Evolutionary conservation across 2,888 invertebrate genomes (phyloP).

Genomic region (Pelosia muscerda): DNA sequence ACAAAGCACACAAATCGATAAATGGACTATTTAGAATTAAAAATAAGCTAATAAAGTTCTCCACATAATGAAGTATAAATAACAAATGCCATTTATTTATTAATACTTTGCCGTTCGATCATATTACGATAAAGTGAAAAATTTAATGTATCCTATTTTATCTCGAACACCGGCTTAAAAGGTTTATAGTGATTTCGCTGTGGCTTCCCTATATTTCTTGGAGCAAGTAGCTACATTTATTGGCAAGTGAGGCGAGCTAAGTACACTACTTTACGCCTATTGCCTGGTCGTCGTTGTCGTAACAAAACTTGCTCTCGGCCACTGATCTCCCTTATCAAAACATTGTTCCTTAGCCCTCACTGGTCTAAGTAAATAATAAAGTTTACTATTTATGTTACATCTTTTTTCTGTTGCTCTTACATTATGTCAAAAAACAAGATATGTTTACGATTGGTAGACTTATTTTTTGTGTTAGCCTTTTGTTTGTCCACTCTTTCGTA

Average conservation of each 20-base stretch:
- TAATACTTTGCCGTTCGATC: constrained; percentile 33
- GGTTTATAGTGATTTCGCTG: constrained; percentile 51
- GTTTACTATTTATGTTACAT: constrained; percentile 42
- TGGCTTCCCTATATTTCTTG: constrained; percentile 48
- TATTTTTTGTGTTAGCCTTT: constrained; percentile 43
- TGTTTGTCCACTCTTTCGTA: constrained; percentile 44
- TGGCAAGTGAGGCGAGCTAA: constrained; percentile 60
- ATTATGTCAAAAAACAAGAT: constrained; percentile 42
- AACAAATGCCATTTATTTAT: constrained; percentile 29
- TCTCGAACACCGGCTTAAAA: constrained; percentile 49
- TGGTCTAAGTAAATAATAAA: constrained; percentile 44
- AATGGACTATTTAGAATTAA: background rate
- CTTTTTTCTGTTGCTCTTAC: constrained; percentile 38
- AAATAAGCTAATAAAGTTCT: constrained; percentile 10
- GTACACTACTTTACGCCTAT: constrained; percentile 61
- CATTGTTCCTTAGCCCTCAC: constrained; percentile 46
- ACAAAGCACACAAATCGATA: background rate
- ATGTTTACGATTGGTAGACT: constrained; percentile 42
- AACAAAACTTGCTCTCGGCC: constrained; percentile 57
- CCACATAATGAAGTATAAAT: constrained; percentile 34
- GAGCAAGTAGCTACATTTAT: constrained; percentile 56
- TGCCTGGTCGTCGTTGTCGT: constrained; percentile 48
- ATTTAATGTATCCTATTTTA: constrained; percentile 40
- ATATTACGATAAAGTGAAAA: constrained; percentile 47
- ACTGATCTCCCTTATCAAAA: constrained; percentile 61